These are phyloP conservation scores for Amblyteles armatorius DNA, from an alignment of 2,888 invertebrate species.

Conservation along the genomic window DNA sequence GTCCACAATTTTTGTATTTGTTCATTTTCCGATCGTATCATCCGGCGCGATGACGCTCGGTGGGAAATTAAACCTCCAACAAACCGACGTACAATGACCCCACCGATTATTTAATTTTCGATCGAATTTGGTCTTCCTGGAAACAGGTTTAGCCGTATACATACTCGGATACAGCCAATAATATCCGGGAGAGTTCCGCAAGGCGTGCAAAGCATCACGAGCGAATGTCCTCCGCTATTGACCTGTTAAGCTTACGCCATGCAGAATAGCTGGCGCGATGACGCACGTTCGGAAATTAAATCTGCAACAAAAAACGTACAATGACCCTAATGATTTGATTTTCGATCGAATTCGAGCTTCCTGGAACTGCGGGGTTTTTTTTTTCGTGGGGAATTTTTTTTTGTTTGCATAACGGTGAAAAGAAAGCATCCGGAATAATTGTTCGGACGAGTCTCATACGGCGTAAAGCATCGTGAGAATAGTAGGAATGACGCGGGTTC, in stretches of 20 bases:
- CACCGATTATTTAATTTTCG: no score
- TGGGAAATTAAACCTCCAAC: no score
- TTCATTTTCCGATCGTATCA: no score
- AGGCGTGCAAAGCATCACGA: slow-evolving; percentile 12
- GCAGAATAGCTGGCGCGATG: neutral
- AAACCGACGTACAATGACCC: no score
- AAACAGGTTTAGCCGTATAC: slow-evolving; percentile 21
- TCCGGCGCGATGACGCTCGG: no score
- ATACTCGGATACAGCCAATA: slow-evolving; percentile 6
- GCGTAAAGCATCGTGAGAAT: slow-evolving; percentile 24
- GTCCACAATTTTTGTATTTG: no score
- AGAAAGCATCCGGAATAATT: slow-evolving; percentile 2
- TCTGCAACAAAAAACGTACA: neutral
- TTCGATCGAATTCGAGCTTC: slow-evolving; percentile 3
- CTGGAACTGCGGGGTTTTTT: neutral
- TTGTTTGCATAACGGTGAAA: neutral
- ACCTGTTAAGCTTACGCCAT: neutral
- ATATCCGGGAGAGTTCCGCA: neutral
- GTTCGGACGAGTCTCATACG: neutral
- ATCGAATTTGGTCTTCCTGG: no score
- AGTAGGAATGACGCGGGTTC: slow-evolving; percentile 44
- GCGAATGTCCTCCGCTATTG: slow-evolving; percentile 2
- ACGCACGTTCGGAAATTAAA: neutral
- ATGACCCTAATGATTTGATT: neutral
- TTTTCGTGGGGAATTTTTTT: neutral